Evolutionary conservation across 2,113 vertebrate genomes (phyloP).

Genomic region (Vidua chalybeata): DNA sequence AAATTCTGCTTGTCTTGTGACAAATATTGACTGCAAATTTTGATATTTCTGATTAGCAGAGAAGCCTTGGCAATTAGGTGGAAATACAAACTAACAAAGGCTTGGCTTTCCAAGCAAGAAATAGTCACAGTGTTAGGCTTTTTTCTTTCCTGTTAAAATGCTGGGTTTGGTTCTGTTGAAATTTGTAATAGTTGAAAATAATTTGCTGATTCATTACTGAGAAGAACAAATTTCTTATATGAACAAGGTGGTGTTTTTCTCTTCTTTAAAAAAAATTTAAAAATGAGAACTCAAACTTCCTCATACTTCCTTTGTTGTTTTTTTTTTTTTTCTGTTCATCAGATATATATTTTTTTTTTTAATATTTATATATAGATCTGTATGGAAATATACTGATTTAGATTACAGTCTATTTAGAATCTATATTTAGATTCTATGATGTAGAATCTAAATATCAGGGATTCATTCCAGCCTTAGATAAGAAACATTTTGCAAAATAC

Average conservation of each 20-base stretch:
- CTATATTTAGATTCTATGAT: background rate
- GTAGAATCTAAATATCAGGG: background rate
- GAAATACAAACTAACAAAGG: background rate
- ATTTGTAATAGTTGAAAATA: background rate
- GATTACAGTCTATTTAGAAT: background rate
- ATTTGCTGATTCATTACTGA: background rate
- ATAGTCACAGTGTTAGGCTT: background rate
- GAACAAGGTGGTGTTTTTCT: background rate
- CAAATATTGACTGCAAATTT: background rate
- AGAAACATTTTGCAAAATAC: background rate
- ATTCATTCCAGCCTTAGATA: background rate
- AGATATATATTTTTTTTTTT: background rate
- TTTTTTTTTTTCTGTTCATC: background rate
- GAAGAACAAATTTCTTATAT: background rate
- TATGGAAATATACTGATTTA: background rate
- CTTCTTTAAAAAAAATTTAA: background rate
- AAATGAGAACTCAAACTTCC: background rate
- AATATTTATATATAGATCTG: background rate
- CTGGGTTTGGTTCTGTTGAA: background rate
- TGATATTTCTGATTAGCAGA: background rate
- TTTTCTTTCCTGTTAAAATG: background rate
- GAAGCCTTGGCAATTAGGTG: background rate
- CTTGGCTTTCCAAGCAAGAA: background rate
- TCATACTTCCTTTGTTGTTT: background rate
- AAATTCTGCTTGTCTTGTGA: background rate